phyloP scores from a whole-genome alignment of 1,140 invertebrate species.

The Drosophila arizonae region DNA sequence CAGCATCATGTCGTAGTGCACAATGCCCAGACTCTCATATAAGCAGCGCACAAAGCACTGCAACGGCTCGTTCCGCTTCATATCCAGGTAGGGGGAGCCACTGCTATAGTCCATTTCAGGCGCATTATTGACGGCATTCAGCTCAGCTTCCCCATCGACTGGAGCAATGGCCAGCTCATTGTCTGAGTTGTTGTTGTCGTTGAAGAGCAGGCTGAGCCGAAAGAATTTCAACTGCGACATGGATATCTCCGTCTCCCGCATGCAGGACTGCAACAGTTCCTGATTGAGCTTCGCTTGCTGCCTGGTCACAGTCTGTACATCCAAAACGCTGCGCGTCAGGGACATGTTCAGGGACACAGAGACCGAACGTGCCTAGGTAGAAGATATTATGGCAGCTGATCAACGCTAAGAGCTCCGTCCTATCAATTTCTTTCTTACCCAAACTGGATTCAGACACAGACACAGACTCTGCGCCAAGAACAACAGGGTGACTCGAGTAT shows the following conservation, averaged over 20 bases:
- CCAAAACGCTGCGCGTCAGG: conserved; percentile 51
- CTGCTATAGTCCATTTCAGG: conserved; percentile 48
- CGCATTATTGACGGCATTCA: conserved; percentile 41
- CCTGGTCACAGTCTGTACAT: conserved; percentile 27
- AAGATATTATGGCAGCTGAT: neutral
- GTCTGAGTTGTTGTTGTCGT: conserved; percentile 51
- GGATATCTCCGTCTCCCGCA: conserved; percentile 65
- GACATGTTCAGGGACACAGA: conserved; percentile 72
- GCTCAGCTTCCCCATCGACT: conserved; percentile 40
- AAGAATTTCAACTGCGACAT: conserved; percentile 74
- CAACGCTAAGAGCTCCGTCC: too few species aligned
- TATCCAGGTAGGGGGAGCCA: conserved; percentile 37
- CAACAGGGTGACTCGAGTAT: conserved; percentile 21
- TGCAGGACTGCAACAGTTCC: conserved; percentile 62
- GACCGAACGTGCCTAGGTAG: conserved; percentile 82
- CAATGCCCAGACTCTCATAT: conserved; percentile 57
- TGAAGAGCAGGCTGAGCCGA: conserved; percentile 62
- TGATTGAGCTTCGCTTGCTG: conserved; percentile 45
- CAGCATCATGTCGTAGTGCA: conserved; percentile 61
- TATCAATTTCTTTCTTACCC: conserved; percentile 39
- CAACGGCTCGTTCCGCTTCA: conserved; percentile 63
- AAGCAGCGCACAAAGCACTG: conserved; percentile 70
- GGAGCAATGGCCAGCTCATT: conserved; percentile 34
- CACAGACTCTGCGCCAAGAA: conserved; percentile 43
- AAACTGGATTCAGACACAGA: conserved; percentile 38